Conservation (phyloP, 2,113 vertebrate species). For the Bujurquina vittata region DNA sequence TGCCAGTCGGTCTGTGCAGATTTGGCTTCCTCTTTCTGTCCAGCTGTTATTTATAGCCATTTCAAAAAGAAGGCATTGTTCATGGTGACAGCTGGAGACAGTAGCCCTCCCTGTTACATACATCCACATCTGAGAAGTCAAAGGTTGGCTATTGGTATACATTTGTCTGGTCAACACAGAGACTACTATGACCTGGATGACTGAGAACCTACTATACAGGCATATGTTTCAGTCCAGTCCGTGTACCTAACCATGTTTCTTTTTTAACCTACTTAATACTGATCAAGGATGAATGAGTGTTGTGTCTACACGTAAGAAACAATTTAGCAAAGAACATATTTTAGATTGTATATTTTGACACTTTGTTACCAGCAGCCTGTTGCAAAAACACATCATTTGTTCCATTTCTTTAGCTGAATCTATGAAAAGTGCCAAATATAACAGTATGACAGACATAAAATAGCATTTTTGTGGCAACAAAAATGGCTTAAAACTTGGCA, state of each 20-base stretch:
- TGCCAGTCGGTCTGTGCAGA: conserved; percentile 41
- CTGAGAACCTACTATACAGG: not conserved
- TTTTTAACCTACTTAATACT: not conserved
- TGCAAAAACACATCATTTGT: not conserved
- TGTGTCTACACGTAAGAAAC: fast-evolving
- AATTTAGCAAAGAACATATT: not conserved
- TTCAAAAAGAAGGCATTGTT: conserved; percentile 41
- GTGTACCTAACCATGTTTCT: not conserved
- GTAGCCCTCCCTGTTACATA: not conserved
- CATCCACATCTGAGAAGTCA: not conserved
- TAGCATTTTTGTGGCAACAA: not conserved
- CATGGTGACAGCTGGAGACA: conserved; percentile 41
- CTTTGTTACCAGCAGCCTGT: not conserved
- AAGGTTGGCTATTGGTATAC: conserved; percentile 1
- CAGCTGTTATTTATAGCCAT: conserved; percentile 64
- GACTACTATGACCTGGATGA: no score
- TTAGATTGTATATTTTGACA: no score
- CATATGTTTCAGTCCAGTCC: not conserved
- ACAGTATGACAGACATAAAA: not conserved
- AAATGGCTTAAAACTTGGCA: not conserved
- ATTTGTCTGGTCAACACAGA: no score
- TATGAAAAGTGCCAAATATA: not conserved
- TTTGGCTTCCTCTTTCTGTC: conserved; percentile 46
- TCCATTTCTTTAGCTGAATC: not conserved
- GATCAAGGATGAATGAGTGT: not conserved